Conservation (phyloP, 2,113 vertebrate species). For the Rynchops niger region DNA sequence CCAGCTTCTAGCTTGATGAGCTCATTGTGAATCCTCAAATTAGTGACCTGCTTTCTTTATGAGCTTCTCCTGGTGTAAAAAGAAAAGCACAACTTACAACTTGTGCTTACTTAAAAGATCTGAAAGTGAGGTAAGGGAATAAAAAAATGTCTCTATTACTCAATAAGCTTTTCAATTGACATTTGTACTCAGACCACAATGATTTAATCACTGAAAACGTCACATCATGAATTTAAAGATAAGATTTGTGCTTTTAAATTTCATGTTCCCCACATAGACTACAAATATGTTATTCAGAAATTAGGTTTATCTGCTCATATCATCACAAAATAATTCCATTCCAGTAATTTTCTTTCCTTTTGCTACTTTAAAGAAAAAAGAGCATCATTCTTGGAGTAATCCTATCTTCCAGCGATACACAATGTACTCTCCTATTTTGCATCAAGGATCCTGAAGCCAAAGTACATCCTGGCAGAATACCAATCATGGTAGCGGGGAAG, state of each 20-base stretch:
- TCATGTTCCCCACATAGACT: not conserved
- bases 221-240: not conserved
- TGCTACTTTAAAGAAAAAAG: not conserved
- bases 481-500: not conserved
- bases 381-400: not conserved
- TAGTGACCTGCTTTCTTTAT: not conserved
- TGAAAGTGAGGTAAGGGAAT: not conserved
- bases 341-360: not conserved
- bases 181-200: not conserved
- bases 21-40: not conserved
- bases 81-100: not conserved
- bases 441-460: not conserved
- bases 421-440: not conserved
- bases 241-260: not conserved
- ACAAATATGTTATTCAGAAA: not conserved
- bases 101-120: not conserved
- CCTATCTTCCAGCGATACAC: not conserved
- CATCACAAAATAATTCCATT: not conserved
- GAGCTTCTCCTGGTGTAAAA: not conserved
- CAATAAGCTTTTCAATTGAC: not conserved
- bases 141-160: not conserved
- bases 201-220: not conserved
- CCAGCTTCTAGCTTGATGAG: not conserved
- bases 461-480: not conserved
- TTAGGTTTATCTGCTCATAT: not conserved